Percentiles rank a stretch among this genome's conserved stretches.
Evolutionary conservation across 1,140 invertebrate species (phyloP).

Genomic region (Vanessa tameamea): DNA sequence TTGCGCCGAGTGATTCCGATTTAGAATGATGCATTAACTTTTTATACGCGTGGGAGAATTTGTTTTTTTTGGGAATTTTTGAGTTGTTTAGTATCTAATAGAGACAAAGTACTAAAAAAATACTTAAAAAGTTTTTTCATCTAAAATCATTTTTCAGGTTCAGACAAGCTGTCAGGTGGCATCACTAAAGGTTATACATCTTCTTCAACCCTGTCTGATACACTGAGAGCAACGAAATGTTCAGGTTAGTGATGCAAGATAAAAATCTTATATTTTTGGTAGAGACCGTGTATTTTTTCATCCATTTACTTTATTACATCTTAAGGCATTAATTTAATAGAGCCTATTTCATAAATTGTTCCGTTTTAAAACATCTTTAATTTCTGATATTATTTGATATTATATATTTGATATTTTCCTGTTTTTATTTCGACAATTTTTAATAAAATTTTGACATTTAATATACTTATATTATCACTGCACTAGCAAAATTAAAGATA

Average conservation of each 20-base stretch:
- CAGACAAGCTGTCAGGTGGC: conserved; percentile 71
- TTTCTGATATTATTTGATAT: too few relatives aligned
- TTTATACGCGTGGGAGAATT: conserved; percentile 66
- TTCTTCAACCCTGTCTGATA: conserved; percentile 69
- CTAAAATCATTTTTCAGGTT: conserved; percentile 51
- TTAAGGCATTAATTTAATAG: too few relatives aligned
- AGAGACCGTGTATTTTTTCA: too few relatives aligned
- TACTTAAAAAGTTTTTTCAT: not conserved
- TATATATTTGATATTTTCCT: too few relatives aligned
- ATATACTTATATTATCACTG: too few relatives aligned
- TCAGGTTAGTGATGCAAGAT: conserved; percentile 60
- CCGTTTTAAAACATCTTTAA: too few relatives aligned
- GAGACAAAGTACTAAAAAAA: not conserved
- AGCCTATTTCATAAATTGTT: too few relatives aligned
- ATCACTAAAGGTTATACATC: conserved; percentile 70
- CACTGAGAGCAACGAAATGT: conserved; percentile 75
- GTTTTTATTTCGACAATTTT: too few relatives aligned
- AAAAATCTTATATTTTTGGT: too few relatives aligned
- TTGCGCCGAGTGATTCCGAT: conserved; percentile 55
- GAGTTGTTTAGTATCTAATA: not conserved
- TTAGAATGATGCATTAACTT: conserved; percentile 59
- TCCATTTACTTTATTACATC: too few relatives aligned
- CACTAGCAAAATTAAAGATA: too few relatives aligned
- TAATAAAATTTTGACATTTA: too few relatives aligned
- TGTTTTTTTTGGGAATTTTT: conserved; percentile 11